Conservation (phyloP, 2,113 vertebrate species). For the Tautogolabrus adspersus region DNA sequence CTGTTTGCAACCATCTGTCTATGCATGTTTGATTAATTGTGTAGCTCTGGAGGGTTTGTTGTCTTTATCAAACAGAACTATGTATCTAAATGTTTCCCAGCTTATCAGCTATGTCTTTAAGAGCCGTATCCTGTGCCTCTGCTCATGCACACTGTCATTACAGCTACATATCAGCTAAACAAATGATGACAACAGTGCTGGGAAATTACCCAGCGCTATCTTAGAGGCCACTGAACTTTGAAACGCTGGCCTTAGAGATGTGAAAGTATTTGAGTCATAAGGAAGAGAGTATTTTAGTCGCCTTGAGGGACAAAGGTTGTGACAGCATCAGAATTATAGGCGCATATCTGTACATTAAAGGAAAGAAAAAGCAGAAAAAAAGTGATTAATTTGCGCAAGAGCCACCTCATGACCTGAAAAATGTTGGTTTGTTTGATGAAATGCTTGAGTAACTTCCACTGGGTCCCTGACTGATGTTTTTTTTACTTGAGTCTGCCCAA, state of each 20-base stretch:
- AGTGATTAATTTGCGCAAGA: conserved; percentile 19
- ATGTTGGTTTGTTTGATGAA: conserved; percentile 51
- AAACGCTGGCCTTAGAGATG: conserved; percentile 45
- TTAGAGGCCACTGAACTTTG: conserved; percentile 66
- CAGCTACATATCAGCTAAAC: conserved; percentile 38
- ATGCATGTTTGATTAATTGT: not conserved
- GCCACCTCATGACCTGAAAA: conserved; percentile 28
- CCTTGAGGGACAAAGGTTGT: conserved; percentile 75
- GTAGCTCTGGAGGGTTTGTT: not conserved
- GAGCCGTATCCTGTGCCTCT: not conserved
- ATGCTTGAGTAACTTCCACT: conserved; percentile 25
- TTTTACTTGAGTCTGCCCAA: conserved; percentile 50
- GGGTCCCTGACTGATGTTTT: conserved; percentile 16
- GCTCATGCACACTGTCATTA: conserved; percentile 23
- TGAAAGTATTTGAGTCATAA: conserved; percentile 38
- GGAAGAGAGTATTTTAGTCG: conserved; percentile 63
- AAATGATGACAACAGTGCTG: conserved; percentile 53
- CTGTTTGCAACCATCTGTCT: no score
- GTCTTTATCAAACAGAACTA: conserved; percentile 6
- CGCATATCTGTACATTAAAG: not conserved
- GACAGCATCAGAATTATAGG: conserved; percentile 13
- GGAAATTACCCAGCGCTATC: conserved; percentile 46
- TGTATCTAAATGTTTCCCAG: conserved; percentile 11
- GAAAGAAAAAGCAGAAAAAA: conserved; percentile 4
- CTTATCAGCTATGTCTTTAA: conserved; percentile 11